Evolutionary conservation across 2,888 invertebrate genomes (phyloP).

Genomic region (Timema podura): DNA sequence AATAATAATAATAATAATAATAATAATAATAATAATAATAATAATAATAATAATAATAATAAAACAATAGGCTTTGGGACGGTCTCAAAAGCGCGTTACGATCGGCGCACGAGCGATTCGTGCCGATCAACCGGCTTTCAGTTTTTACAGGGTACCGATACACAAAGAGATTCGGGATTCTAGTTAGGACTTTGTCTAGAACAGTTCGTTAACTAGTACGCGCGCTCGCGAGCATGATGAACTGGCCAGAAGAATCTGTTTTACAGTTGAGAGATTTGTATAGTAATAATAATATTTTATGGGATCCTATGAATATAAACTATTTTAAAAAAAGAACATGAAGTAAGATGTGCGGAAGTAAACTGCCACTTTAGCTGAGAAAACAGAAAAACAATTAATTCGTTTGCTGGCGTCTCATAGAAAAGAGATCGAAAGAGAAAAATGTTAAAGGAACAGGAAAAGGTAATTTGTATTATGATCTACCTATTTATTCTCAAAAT

Average conservation of each 20-base stretch:
- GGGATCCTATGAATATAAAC: background rate
- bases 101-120: too few relatives aligned
- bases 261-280: constrained; percentile 1
- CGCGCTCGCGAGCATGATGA: background rate
- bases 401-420: background rate
- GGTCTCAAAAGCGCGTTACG: too few relatives aligned
- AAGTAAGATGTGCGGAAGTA: constrained; percentile 2
- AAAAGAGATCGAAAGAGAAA: constrained; percentile 6
- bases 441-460: constrained; percentile 5
- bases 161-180: background rate
- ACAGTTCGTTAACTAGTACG: background rate
- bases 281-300: constrained; percentile 1
- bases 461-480: background rate
- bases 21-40: too few relatives aligned
- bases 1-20: too few relatives aligned
- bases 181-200: background rate
- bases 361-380: background rate
- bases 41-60: too few relatives aligned
- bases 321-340: background rate
- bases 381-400: background rate
- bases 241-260: background rate
- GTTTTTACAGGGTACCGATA: background rate
- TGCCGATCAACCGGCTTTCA: background rate
- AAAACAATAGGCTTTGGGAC: too few relatives aligned
- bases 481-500: too few relatives aligned